These are phyloP conservation scores for Cryptus viduatorius DNA, from an alignment of 2,888 invertebrate genomes.

Conservation along the genomic window DNA sequence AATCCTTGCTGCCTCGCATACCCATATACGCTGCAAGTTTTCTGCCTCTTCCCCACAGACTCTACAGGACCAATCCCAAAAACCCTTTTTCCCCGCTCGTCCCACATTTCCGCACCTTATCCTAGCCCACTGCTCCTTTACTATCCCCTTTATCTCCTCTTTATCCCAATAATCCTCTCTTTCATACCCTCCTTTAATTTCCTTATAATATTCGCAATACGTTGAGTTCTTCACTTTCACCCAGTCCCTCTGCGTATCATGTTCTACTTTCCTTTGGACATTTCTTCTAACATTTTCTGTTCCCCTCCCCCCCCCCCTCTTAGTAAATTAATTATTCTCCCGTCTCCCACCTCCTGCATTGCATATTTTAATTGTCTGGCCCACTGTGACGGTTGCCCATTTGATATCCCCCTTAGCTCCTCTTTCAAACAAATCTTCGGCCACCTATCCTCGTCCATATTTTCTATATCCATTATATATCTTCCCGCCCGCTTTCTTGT, in stretches of 20 bases:
- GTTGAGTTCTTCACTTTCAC: constrained; percentile 8
- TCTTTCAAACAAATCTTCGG: not conserved
- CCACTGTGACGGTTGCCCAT: not conserved
- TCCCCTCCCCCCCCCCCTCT: not conserved
- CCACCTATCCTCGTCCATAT: not conserved
- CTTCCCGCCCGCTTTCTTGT: not conserved
- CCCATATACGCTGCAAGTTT: constrained; percentile 19
- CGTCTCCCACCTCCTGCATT: not conserved
- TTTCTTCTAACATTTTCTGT: not conserved
- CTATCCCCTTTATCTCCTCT: not conserved
- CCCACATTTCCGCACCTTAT: constrained; percentile 28
- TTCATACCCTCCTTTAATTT: not conserved
- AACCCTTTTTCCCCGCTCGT: constrained; percentile 5
- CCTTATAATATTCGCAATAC: not conserved
- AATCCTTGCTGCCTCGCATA: not conserved
- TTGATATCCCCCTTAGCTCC: not conserved
- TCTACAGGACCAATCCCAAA: not conserved
- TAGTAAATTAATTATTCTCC: not conserved
- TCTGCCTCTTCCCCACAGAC: constrained; percentile 5
- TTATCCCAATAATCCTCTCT: constrained; percentile 27
- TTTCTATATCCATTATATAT: not conserved
- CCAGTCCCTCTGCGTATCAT: constrained; percentile 16
- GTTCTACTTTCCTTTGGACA: constrained; percentile 7
- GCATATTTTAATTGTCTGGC: not conserved
- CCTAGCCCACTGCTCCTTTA: constrained; percentile 34